Conservation (phyloP, 2,797 vertebrate species). For the Mus caroli region DNA sequence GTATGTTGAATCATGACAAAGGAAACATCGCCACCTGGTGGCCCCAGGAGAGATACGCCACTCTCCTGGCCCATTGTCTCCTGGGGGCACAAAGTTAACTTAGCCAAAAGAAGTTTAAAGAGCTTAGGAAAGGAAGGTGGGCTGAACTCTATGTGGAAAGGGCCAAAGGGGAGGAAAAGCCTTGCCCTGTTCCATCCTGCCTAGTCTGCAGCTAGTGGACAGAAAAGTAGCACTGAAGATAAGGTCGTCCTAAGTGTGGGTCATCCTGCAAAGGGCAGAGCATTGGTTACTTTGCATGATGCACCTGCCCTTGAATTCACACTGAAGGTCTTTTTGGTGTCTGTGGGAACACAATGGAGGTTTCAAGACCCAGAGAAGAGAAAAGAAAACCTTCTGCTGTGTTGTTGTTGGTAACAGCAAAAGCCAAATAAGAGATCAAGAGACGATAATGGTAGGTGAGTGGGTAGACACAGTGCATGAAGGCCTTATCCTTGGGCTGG, state of each 20-base stretch:
- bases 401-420: neutral
- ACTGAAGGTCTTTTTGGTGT: neutral
- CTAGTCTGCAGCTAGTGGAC: neutral
- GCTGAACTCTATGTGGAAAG: neutral
- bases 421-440: neutral
- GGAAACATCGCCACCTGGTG: constrained; percentile 89
- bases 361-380: neutral
- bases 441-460: neutral
- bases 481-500: too few relatives aligned
- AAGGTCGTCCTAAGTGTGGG: neutral
- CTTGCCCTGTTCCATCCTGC: neutral
- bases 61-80: constrained; percentile 33
- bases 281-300: neutral
- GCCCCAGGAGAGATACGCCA: neutral
- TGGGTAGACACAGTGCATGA: too few relatives aligned
- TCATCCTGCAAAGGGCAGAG: neutral
- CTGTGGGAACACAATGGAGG: neutral
- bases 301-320: neutral
- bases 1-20: constrained; percentile 59
- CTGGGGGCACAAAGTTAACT: neutral
- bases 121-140: neutral
- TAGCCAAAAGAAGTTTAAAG: neutral
- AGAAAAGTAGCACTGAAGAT: neutral
- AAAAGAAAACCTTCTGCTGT: neutral
- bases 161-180: neutral